Evolutionary conservation across 2,113 vertebrate genomes (phyloP).

Genomic region (Microtus montanus): DNA sequence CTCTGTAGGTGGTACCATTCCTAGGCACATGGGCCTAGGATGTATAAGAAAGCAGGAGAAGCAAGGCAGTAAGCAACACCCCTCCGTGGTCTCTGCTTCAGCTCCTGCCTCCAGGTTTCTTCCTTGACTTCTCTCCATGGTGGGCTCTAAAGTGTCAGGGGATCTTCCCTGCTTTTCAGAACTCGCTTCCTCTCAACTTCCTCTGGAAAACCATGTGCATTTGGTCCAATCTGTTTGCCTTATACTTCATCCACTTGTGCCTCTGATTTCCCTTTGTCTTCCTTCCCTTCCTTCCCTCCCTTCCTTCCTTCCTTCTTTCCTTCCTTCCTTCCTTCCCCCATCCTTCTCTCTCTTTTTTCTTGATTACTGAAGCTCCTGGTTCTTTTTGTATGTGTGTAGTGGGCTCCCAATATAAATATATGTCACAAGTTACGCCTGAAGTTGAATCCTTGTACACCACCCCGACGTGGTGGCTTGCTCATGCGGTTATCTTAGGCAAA

Average conservation of each 20-base stretch:
- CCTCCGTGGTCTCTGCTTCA: background rate
- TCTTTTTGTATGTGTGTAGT: background rate
- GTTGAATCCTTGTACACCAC: background rate
- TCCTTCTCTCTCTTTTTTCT: background rate
- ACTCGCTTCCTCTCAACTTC: background rate
- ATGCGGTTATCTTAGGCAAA: background rate
- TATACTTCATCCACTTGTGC: background rate
- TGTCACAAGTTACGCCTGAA: slow-evolving; percentile 11
- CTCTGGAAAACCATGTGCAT: background rate
- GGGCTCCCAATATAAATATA: background rate
- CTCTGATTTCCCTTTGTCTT: background rate
- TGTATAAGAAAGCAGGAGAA: background rate
- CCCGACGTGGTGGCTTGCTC: background rate
- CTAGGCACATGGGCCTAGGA: background rate
- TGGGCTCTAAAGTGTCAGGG: background rate
- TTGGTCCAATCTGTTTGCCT: background rate
- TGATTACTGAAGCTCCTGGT: background rate
- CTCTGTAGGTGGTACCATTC: background rate
- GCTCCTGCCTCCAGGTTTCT: background rate
- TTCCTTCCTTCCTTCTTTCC: background rate
- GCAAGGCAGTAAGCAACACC: background rate
- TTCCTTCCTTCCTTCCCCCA: background rate
- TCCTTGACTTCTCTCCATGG: background rate
- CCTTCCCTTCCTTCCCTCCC: no score
- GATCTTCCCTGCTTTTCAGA: background rate